Evolutionary conservation across 1,140 invertebrate species (phyloP).

Genomic region (Euwallacea similis): DNA sequence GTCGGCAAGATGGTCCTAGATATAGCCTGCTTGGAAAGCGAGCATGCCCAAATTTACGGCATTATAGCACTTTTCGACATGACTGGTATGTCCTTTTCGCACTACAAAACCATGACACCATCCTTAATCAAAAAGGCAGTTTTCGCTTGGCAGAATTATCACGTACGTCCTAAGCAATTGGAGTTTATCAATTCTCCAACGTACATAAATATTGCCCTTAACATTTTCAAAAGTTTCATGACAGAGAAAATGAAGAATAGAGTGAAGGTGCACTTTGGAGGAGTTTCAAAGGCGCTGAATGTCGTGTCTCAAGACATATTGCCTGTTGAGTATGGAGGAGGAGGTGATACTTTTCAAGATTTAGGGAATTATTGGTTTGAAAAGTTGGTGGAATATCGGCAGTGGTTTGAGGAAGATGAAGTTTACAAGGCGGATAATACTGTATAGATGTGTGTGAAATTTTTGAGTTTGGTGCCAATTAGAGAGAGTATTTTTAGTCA

Average conservation of each 20-base stretch:
- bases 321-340: constrained; percentile 65
- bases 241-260: constrained; percentile 65
- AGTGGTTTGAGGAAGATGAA: constrained; percentile 63
- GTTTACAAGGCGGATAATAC: constrained; percentile 55
- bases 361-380: constrained; percentile 62
- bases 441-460: too few relatives aligned
- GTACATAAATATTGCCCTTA: constrained; percentile 69
- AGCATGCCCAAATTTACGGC: constrained; percentile 60
- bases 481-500: too few relatives aligned
- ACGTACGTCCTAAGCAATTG: constrained; percentile 66
- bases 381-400: constrained; percentile 54
- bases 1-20: constrained; percentile 62
- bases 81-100: constrained; percentile 59
- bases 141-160: constrained; percentile 70
- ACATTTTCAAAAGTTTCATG: constrained; percentile 72
- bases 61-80: constrained; percentile 65
- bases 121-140: constrained; percentile 61
- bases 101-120: constrained; percentile 63
- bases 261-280: constrained; percentile 58
- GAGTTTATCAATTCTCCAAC: constrained; percentile 72
- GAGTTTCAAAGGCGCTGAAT: constrained; percentile 52
- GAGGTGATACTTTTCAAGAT: constrained; percentile 56
- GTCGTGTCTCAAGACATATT: constrained; percentile 57
- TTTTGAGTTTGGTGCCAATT: too few relatives aligned
- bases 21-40: constrained; percentile 56